A percentile compares a stretch with the other conserved stretches of the same genome.
Conservation (phyloP, 2,797 vertebrate species). For the Crypturellus tataupa region DNA sequence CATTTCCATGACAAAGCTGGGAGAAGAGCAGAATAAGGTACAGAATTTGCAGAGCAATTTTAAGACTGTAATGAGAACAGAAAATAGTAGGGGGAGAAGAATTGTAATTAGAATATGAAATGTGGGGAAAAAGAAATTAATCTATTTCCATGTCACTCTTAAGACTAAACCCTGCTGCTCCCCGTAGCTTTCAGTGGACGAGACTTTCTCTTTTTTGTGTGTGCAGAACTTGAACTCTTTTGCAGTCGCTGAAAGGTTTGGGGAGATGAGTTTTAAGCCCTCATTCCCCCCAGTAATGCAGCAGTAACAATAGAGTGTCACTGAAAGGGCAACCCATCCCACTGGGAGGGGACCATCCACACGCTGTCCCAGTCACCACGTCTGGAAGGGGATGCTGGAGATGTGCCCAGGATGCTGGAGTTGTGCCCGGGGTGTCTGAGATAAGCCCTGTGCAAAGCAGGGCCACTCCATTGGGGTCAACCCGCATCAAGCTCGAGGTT, state of each 20-base stretch:
- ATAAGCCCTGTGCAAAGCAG: neutral
- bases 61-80: constrained; percentile 83
- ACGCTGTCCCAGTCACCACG: accelerated
- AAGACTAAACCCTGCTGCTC: constrained; percentile 76
- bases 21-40: constrained; percentile 82
- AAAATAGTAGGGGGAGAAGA: constrained; percentile 80
- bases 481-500: neutral
- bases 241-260: constrained; percentile 53
- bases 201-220: neutral
- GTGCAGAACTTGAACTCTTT: constrained; percentile 36
- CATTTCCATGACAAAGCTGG: constrained; percentile 87
- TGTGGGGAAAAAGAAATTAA: constrained; percentile 79
- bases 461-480: accelerated
- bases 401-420: neutral
- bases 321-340: neutral
- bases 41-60: constrained; percentile 83
- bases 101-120: constrained; percentile 86
- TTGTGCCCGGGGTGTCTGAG: neutral
- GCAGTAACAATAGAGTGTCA: neutral
- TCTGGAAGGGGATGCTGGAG: neutral
- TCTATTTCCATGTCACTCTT: constrained; percentile 80
- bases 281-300: constrained; percentile 24
- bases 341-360: neutral
- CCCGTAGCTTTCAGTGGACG: constrained; percentile 21
- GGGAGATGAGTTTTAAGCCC: constrained; percentile 59